Base-by-base conservation (phyloP, 2,888 invertebrate species). In the Nowickia ferox region DNA sequence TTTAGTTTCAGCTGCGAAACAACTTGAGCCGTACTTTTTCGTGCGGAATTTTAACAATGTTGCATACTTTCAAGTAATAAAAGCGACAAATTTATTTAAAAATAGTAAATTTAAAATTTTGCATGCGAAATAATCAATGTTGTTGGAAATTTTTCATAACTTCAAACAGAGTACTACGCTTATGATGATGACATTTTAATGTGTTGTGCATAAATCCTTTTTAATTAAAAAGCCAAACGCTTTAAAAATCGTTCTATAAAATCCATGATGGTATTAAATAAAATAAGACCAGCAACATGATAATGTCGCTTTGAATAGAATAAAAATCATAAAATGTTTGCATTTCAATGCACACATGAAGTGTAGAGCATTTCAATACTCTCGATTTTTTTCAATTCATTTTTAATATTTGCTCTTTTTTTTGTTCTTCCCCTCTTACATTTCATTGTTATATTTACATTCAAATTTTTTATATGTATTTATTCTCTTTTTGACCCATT, bases 231-330 rank as follows among this genome's bases (percentile, higher is more conserved):
- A 17, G 13, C 17, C 19, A 11, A 30, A n/a, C n/a, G 9, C 13
- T 66, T n/a, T 42, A 55, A 55, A 69, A 69, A 13, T 22, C 10
- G 9, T 13, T 44, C 51, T 63, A 11, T 51, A 53, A 15, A 38
- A 9, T 13, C 4, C 19, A 48, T 48, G 66, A 57, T 48, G 48
- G 38, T 48, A 59, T 59, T 72, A 46, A 57, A 53, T 22, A 72
- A 65, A 75, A 53, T 22, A 59, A 75, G 63, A 17, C 13, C 61
- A 63, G 19, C 38, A n/a, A n/a, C 59, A 48, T 40, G 59, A 48
- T 69, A 59, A 68, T 69, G 59, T 68, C 44, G 63, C 38, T 79
- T 71, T 44, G 13, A 51, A 59, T 42, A 30, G 30, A 61, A 78
- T 40, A 53, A 57, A 65, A 51, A 30, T 55, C 22, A 61, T 57